Evolutionary conservation across 2,888 invertebrate genomes (phyloP), one percentile per base, ranked within the genome.

Genomic region (Malachius bipustulatus): DNA sequence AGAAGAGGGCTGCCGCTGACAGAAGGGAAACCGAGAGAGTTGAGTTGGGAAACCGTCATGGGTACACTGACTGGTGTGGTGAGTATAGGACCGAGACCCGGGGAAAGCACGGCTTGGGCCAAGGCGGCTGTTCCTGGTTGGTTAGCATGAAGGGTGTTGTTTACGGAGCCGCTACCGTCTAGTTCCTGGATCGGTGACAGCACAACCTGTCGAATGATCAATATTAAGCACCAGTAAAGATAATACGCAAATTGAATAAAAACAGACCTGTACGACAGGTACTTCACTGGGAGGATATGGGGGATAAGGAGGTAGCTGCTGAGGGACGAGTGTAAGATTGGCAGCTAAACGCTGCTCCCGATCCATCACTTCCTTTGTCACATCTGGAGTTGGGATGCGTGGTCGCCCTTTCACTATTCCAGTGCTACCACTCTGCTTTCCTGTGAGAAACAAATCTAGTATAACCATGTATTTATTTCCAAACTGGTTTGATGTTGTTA

Each of bases 371-470:
- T 87, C 85, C 60, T 84, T 85, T 16, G 82, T 77, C 4, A 84
- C 84, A 57, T 88, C 88, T 0, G 88, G 88, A 4, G 88, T 88
- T 26, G 88, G 88, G 47, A 89, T 87, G 34, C 88, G 71, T n/a
- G 88, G 88, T 36, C 88, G 71, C 53, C 81, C 80, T 54, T 81
- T 81, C 41, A 80, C 64, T n/a, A 73, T 73, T 42, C 74, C 72
- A 19, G 76, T 73, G 1, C 75, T 65, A 3, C 79, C 79, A 56
- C 81, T 82, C 29, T 31, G 35, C 14, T 14, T 27, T 6, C 38
- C 38, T 38, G 29, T 28, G 8, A n/a, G n/a, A n/a, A n/a, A n/a
- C n/a, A n/a, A n/a, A n/a, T n/a, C n/a, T n/a, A n/a, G n/a, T n/a
- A n/a, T n/a, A n/a, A n/a, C n/a, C n/a, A n/a, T n/a, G n/a, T n/a